Evolutionary conservation across 2,888 invertebrate genomes (phyloP).

Genomic region (Polietes domitor): DNA sequence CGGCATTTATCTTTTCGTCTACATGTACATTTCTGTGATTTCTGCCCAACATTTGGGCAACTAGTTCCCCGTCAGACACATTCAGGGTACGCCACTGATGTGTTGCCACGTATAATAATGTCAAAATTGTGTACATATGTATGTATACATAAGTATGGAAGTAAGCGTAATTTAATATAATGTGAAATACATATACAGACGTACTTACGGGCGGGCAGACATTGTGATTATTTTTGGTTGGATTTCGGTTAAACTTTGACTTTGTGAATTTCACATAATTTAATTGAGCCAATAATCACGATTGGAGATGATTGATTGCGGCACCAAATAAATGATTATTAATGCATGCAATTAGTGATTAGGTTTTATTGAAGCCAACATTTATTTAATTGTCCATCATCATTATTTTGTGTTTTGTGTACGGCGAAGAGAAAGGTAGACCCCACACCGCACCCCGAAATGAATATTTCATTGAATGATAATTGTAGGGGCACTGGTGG

Average conservation of each 20-base stretch:
- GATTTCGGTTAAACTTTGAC: background rate
- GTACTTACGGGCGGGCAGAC: too few relatives aligned
- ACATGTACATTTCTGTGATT: too few relatives aligned
- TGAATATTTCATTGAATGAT: conserved; percentile 22
- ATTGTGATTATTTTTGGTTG: too few relatives aligned
- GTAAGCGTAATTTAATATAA: too few relatives aligned
- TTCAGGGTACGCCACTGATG: too few relatives aligned
- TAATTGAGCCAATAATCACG: conserved; percentile 38
- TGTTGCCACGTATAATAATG: too few relatives aligned
- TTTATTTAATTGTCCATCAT: conserved; percentile 26
- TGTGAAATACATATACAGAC: too few relatives aligned
- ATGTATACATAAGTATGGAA: too few relatives aligned
- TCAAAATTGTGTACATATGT: too few relatives aligned
- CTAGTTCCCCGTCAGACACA: too few relatives aligned
- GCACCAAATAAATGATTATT: conserved; percentile 34
- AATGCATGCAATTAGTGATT: conserved; percentile 40
- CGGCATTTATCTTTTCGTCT: too few relatives aligned
- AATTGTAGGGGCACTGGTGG: background rate
- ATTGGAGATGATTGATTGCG: conserved; percentile 39
- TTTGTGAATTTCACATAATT: conserved; percentile 1
- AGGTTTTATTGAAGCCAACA: conserved; percentile 37
- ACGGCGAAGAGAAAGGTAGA: background rate
- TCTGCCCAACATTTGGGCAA: too few relatives aligned
- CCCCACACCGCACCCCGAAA: background rate
- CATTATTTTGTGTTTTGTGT: conserved; percentile 6